phyloP scores from a whole-genome alignment of 1,140 invertebrate species.

The Copidosoma floridanum region DNA sequence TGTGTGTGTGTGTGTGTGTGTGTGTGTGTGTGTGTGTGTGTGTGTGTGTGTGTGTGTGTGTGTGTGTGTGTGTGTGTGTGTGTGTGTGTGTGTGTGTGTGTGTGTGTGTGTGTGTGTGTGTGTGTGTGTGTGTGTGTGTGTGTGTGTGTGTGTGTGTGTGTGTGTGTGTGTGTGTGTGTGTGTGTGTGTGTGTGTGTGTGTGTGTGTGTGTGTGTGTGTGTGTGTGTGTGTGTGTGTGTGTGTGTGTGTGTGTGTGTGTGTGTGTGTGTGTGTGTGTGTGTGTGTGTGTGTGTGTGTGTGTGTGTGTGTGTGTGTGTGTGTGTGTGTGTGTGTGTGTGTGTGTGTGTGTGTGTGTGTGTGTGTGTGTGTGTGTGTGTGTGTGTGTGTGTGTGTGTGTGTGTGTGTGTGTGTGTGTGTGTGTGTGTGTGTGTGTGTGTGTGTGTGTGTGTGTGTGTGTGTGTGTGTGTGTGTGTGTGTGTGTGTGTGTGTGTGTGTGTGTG shows the following conservation, averaged over 20 bases:
- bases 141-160: neutral
- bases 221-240: neutral
- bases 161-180: neutral
- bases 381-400: neutral
- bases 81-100: neutral
- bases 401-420: neutral
- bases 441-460: neutral
- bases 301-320: neutral
- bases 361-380: neutral
- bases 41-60: neutral
- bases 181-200: neutral
- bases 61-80: neutral
- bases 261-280: neutral
- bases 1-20: neutral
- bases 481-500: neutral
- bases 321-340: neutral
- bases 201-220: neutral
- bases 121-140: neutral
- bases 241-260: neutral
- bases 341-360: neutral
- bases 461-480: neutral
- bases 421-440: neutral
- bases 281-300: neutral
- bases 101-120: neutral
- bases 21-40: neutral